Evolutionary conservation across 37 sponge, comb jelly and placozoan species (phyloP).

Genomic region (Theonella swinhoei): DNA sequence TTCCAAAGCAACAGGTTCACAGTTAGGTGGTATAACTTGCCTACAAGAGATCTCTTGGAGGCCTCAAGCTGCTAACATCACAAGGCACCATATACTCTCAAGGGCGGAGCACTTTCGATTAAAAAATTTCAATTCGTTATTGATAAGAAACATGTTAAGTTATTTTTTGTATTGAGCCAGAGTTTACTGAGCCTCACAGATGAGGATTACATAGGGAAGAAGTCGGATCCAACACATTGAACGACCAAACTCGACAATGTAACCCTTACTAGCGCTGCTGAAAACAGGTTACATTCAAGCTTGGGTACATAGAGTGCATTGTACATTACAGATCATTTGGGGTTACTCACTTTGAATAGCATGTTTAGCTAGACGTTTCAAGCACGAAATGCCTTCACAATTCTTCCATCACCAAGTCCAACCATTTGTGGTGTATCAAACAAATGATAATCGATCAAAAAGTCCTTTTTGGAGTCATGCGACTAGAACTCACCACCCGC

Average conservation of each 20-base stretch:
- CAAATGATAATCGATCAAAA: slow-evolving; percentile 28
- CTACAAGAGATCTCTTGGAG: slow-evolving; percentile 40
- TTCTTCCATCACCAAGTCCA: slow-evolving; percentile 51
- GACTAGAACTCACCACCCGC: slow-evolving; percentile 61
- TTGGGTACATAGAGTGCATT: slow-evolving; percentile 41
- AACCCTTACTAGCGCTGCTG: slow-evolving; percentile 22
- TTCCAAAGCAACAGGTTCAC: slow-evolving; percentile 22
- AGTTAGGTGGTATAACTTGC: slow-evolving; percentile 54
- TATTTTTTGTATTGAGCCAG: no score
- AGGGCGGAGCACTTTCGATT: no score
- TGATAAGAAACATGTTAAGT: no score
- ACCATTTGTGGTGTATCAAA: slow-evolving; percentile 47
- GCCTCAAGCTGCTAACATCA: slow-evolving; percentile 22
- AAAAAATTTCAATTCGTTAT: no score
- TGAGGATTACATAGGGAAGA: no score
- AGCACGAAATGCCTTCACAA: slow-evolving; percentile 34
- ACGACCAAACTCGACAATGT: slow-evolving; percentile 45
- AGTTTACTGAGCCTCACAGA: no score
- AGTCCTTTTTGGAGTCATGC: slow-evolving; percentile 46
- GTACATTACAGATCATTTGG: slow-evolving; percentile 13
- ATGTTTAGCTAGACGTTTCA: slow-evolving; percentile 31
- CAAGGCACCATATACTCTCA: no score
- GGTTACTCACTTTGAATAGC: slow-evolving; percentile 35
- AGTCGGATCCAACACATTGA: slow-evolving; percentile 47
- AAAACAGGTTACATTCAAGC: slow-evolving; percentile 44